Base-by-base conservation (phyloP, 2,113 vertebrate genomes). In the Caranx ignobilis region DNA sequence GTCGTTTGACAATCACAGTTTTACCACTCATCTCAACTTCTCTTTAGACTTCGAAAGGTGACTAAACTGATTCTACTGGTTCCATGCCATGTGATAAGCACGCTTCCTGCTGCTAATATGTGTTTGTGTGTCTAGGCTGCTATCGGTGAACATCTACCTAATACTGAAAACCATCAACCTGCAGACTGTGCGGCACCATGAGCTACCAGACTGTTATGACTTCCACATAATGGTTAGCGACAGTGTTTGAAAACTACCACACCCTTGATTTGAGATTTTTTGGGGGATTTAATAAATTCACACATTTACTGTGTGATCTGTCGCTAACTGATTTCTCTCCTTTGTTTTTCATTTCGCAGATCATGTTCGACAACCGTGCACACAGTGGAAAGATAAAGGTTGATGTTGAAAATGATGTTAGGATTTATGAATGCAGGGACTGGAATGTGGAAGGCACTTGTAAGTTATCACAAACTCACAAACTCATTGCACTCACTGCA, bases 131-230 rank as follows among this genome's bases (percentile, higher is more conserved):
- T 92, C 0, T 93, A 99, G 98, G 60, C 94, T 99, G 77, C 85
- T 99, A 71, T 94, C 93, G 0, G 92, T 99, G 79, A 95, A 96
- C 69, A 94, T 99, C 79, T 90, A 65, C 79, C 95, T 99, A 69
- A 97, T 94, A 37, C 89, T 99, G 85, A 99, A 99, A 91, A 96
- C 96, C 47, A 97, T 99, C 89, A 99, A 99, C 68, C 95, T 99
- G 73, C 98, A 99, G 95, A 97, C 97, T 0, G 95, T 99, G 70
- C 95, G 95, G 32, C 96, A 97, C 61, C 96, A 98, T 0, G 97
- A 99, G 77, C 95, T 99, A 6, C 97, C 98, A 0, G 97, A 99
- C 86, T 99, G 97, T 77, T 99, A 98, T 0, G 94, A 96, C 89
- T 99, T 99, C 83, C 95, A 94, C 32, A 93, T 97, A 47, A 94